These are phyloP conservation scores for Aphelenchoides avenae DNA, from an alignment of 1,140 invertebrate genomes.

Conservation along the genomic window DNA sequence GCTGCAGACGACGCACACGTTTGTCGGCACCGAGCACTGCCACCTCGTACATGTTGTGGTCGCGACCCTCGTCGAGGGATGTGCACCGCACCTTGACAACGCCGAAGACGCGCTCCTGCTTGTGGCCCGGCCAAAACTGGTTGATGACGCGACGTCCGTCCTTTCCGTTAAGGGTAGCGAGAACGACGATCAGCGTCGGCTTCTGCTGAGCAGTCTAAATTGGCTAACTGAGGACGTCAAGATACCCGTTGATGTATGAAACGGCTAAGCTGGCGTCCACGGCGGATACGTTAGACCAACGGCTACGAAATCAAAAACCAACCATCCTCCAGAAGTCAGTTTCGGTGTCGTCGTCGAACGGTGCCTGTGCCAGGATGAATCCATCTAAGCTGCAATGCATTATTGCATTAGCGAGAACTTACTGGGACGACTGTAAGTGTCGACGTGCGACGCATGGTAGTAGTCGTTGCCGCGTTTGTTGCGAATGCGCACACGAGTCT, in stretches of 20 bases:
- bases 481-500: background rate
- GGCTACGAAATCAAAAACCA: too few relatives aligned
- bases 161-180: background rate
- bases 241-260: too few relatives aligned
- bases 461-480: constrained; percentile 6
- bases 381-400: background rate
- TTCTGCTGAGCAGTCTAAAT: constrained; percentile 5
- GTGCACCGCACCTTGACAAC: constrained; percentile 5
- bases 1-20: background rate
- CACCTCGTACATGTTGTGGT: constrained; percentile 12
- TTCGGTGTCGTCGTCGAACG: constrained; percentile 9
- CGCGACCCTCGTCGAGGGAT: constrained; percentile 3
- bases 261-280: too few relatives aligned
- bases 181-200: constrained; percentile 2
- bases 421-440: constrained; percentile 5
- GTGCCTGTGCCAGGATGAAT: constrained; percentile 11
- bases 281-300: too few relatives aligned
- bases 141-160: background rate
- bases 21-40: background rate
- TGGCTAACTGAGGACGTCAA: too few relatives aligned
- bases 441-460: constrained; percentile 1
- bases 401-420: background rate
- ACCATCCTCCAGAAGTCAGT: constrained; percentile 9
- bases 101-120: too few relatives aligned
- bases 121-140: constrained; percentile 4